Evolutionary conservation across 2,113 vertebrate genomes (phyloP).

Genomic region (Herpetotheres cachinnans): DNA sequence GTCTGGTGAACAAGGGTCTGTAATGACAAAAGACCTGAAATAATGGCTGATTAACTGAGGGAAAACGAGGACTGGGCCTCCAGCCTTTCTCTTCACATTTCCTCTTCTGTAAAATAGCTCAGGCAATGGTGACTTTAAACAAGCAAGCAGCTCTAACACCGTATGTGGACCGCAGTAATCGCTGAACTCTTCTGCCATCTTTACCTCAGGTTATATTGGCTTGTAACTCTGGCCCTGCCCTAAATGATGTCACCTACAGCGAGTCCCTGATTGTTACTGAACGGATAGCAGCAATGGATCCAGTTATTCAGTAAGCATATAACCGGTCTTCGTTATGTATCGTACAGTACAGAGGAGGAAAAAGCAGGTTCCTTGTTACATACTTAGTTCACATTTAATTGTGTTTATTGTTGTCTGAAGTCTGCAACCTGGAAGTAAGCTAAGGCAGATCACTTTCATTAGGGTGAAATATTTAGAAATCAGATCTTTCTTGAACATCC

Average conservation of each 20-base stretch:
- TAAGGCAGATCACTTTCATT: neutral
- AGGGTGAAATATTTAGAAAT: neutral
- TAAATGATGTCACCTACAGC: slow-evolving; percentile 93
- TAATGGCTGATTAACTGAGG: neutral
- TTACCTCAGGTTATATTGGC: slow-evolving; percentile 88
- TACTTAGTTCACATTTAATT: neutral
- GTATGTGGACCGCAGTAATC: accelerated
- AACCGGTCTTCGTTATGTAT: accelerated
- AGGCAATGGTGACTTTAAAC: neutral
- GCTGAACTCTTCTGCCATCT: neutral
- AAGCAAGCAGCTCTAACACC: neutral
- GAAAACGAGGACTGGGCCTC: neutral
- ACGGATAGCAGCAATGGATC: slow-evolving; percentile 89
- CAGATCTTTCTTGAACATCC: accelerated
- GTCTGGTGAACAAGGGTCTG: neutral
- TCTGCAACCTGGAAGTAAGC: neutral
- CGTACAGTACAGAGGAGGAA: accelerated
- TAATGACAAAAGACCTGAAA: accelerated
- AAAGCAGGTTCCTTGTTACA: too few relatives aligned
- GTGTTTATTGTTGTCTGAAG: neutral
- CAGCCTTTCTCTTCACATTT: neutral
- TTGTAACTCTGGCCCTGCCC: slow-evolving; percentile 93
- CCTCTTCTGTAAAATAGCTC: too few relatives aligned
- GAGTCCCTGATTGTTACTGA: slow-evolving; percentile 91
- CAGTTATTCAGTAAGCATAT: slow-evolving; percentile 82